Evolutionary conservation across 2,888 invertebrate genomes (phyloP).

Genomic region (Apamea crenata): DNA sequence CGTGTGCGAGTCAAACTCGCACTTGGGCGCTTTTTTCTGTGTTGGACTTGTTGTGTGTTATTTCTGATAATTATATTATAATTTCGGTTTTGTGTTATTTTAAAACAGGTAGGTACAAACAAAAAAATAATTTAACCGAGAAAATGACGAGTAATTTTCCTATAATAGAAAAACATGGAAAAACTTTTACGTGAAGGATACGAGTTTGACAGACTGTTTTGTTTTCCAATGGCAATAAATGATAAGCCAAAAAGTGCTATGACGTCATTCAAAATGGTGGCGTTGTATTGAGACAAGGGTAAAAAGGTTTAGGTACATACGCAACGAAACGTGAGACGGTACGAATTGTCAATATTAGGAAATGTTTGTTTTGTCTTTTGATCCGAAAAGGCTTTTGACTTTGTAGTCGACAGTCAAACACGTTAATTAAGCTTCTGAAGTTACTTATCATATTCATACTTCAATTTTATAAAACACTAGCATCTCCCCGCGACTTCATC

Average conservation of each 20-base stretch:
- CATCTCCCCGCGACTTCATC: too few species aligned
- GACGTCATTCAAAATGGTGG: conserved; percentile 31
- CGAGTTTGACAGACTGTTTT: conserved; percentile 29
- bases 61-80: too few species aligned
- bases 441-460: not conserved
- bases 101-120: not conserved
- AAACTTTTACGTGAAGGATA: conserved; percentile 19
- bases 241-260: conserved; percentile 31
- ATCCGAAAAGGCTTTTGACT: not conserved
- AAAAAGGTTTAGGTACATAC: conserved; percentile 5
- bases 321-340: not conserved
- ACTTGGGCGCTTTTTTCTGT: too few species aligned
- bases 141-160: conserved; percentile 10
- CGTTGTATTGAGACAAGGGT: conserved; percentile 5
- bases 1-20: too few species aligned
- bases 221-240: conserved; percentile 26
- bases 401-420: not conserved
- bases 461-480: not conserved
- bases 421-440: conserved; percentile 12
- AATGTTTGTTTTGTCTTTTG: conserved; percentile 7
- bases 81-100: not conserved
- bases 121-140: not conserved
- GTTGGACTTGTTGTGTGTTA: too few species aligned
- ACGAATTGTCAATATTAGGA: conserved; percentile 22
- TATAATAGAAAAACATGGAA: not conserved